phyloP scores from a whole-genome alignment of 2,888 invertebrate species.

The Anagyrus pseudococci region DNA sequence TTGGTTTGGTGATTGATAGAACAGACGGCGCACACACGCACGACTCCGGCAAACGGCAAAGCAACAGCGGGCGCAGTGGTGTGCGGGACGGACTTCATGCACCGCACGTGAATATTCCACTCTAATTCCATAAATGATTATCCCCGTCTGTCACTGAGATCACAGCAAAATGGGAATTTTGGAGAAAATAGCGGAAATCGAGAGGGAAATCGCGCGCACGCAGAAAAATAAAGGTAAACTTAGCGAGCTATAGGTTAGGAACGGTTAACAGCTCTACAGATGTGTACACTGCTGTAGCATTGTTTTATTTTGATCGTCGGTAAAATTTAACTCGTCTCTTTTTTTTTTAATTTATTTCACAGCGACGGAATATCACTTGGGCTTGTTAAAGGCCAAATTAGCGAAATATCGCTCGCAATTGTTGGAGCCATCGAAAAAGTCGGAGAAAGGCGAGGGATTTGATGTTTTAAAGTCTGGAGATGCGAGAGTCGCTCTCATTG shows the following conservation, averaged over 20 bases:
- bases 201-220: slow-evolving; percentile 96
- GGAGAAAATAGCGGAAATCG: slow-evolving; percentile 98
- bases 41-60: too few species aligned
- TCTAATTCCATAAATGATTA: slow-evolving; percentile 20
- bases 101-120: slow-evolving; percentile 24
- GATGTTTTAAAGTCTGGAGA: slow-evolving; percentile 99
- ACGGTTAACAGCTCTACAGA: not conserved
- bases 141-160: slow-evolving; percentile 6
- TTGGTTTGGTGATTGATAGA: too few species aligned
- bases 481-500: slow-evolving; percentile 96
- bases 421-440: slow-evolving; percentile 92
- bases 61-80: too few species aligned
- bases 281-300: too few species aligned
- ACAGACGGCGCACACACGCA: too few species aligned
- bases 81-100: too few species aligned
- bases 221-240: slow-evolving; percentile 96
- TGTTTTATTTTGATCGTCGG: too few species aligned
- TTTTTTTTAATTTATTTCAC: slow-evolving; percentile 42
- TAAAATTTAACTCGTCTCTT: not conserved
- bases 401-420: slow-evolving; percentile 95
- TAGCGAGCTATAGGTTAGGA: slow-evolving; percentile 23
- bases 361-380: slow-evolving; percentile 99
- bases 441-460: slow-evolving; percentile 96
- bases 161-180: slow-evolving; percentile 86
- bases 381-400: slow-evolving; percentile 94